Conservation (phyloP, 2,113 vertebrate species). For the Elephas maximus region DNA sequence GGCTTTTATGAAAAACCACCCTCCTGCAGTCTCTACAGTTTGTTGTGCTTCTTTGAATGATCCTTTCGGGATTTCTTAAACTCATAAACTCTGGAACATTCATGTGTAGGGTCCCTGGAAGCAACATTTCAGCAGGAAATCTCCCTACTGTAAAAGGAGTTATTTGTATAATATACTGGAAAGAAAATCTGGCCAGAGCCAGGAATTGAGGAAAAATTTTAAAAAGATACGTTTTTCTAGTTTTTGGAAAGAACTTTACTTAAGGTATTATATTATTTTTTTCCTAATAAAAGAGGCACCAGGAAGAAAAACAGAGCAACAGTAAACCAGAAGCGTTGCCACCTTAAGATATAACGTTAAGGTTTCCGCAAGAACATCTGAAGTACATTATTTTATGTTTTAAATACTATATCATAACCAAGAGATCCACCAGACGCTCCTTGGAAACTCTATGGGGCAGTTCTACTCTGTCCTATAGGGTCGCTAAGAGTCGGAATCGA, state of each 20-base stretch:
- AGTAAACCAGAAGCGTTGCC: neutral
- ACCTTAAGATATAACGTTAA: constrained; percentile 13
- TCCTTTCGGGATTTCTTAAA: constrained; percentile 84
- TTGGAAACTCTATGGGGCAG: no score
- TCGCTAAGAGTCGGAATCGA: no score
- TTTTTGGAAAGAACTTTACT: constrained; percentile 62
- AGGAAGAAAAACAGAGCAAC: neutral
- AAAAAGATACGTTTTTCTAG: constrained; percentile 38
- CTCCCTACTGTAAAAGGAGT: constrained; percentile 81
- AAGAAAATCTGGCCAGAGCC: constrained; percentile 62
- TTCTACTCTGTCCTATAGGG: no score
- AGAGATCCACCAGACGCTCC: neutral
- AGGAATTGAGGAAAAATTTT: constrained; percentile 64
- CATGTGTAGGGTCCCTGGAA: constrained; percentile 85
- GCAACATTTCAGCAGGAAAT: constrained; percentile 84
- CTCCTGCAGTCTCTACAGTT: neutral
- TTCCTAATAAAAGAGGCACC: neutral
- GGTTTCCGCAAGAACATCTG: neutral
- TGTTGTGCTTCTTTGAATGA: constrained; percentile 46
- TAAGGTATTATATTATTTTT: constrained; percentile 20
- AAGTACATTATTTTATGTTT: constrained; percentile 20
- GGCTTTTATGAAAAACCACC: neutral
- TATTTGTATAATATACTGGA: constrained; percentile 71
- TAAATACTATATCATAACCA: neutral
- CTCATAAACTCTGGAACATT: constrained; percentile 83